Percentiles rank a stretch among this genome's conserved stretches.
Evolutionary conservation across 1,140 invertebrate genomes (phyloP).

Genomic region (Brachionus calyciflorus): DNA sequence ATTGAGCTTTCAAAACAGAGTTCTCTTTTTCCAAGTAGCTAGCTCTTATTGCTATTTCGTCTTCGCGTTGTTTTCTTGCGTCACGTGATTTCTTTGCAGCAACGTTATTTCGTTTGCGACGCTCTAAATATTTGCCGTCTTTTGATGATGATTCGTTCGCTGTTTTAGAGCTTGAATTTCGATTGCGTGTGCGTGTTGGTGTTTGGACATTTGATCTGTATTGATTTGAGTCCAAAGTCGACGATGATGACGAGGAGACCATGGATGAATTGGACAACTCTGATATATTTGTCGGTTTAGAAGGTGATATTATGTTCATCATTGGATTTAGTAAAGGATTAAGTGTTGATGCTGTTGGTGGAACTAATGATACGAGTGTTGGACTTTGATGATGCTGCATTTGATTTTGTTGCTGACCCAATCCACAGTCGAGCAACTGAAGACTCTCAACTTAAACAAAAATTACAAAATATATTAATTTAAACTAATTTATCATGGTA

Average conservation of each 20-base stretch:
- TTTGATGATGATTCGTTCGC: conserved; percentile 78
- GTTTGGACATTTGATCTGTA: not conserved
- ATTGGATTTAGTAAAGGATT: conserved; percentile 14
- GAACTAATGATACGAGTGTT: conserved; percentile 11
- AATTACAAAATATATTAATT: not conserved
- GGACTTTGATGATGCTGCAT: conserved; percentile 1
- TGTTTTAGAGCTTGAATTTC: not conserved
- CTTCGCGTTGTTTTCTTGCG: conserved; percentile 76
- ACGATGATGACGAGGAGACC: conserved; percentile 40
- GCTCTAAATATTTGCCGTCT: conserved; percentile 82
- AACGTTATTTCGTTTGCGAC: conserved; percentile 78
- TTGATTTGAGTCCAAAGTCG: not conserved
- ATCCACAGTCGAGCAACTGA: conserved; percentile 4
- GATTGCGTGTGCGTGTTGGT: not conserved
- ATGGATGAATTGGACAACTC: conserved; percentile 45
- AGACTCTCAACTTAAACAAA: conserved; percentile 4
- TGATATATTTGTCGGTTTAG: conserved; percentile 26
- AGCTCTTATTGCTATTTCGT: conserved; percentile 74
- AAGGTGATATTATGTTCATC: not conserved
- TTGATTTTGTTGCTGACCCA: not conserved
- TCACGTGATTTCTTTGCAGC: conserved; percentile 86
- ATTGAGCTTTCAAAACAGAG: conserved; percentile 74
- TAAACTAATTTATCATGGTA: too few relatives aligned
- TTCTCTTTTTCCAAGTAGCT: conserved; percentile 80
- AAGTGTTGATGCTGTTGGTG: not conserved